Base-by-base conservation (phyloP, 1,140 invertebrate species). In the Hypothenemus hampei region DNA sequence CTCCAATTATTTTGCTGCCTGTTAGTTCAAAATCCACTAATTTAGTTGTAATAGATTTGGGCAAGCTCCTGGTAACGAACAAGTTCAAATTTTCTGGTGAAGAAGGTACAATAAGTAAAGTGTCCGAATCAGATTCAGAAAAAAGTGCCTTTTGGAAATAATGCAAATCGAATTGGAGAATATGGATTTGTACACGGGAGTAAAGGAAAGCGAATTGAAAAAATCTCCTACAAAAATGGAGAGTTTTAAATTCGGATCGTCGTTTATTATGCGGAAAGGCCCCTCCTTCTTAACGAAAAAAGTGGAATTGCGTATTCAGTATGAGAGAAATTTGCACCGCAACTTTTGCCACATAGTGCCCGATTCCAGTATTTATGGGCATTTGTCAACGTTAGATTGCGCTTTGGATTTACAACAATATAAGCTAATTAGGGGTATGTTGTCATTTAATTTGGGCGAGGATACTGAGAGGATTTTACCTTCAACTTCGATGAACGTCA, bases 371-470 rank as follows among this genome's bases (percentile, higher is more conserved):
- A 78, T 97, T 11, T 82, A 88, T 48, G 93, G 93, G 13, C 84
- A 81, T 15, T 74, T 97, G 33, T 91, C 91, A 0, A 92, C 90
- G 20, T 81, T 97, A 57, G 83, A 90, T 66, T 84, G 84, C 50
- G 80, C 83, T n/a, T 67, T 98, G 16, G 87, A 94, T 73, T 77
- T 87, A 15, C 75, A 81, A 11, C 92, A 97, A 68, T 98, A 97
- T 70, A 84, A 87, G 70, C 70, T 97, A 7, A 83, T 98, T 15
- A 80, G 89, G 40, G 93, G 93, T 18, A 75, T 98, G 16, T 73
- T 99, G 1, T 81, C 84, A 0, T 88, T 92, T 68, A 98, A 99
- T 75, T 82, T 98, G 33, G 93, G 92, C 11, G 95, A 99, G 72
- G 81, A 82, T 55, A 73, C 95, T 10, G 86, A 88, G 52, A 87